Base-by-base conservation (phyloP, 2,113 vertebrate genomes). In the Sturnira hondurensis region DNA sequence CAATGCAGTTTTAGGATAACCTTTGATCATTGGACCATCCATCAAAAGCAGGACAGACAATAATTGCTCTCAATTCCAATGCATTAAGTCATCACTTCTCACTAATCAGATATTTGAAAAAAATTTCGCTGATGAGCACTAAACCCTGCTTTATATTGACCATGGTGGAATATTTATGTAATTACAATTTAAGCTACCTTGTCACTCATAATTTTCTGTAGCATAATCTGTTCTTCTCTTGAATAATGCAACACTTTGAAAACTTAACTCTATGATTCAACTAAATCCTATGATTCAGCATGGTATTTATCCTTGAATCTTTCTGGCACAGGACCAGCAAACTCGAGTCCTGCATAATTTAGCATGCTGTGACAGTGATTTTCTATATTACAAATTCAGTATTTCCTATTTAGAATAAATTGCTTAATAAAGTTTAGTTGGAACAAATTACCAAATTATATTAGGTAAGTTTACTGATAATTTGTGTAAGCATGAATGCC, bases 211-310 rank as follows among this genome's bases (percentile, higher is more conserved):
- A 63, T 76, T 85, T 91, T 77, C 74, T 52, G 4, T 67, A 86
- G 87, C 36, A 86, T 89, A 93, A 88, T 90, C 68, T 96, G 95
- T 71, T 94, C 91, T 63, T 70, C 82, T 95, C 36, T 95, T 52
- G 58, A 95, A 96, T 93, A 97, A 86, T 96, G 22, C 65, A 96
- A 71, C 81, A 82, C 45, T 91, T 91, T 68, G 20, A 91, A 96
- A 95, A 76, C 28, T 26, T 80, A 95, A 70, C 52, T 68, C 52
- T 13, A 0, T 61, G 83, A 87, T 95, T 97, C 38, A 89, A 82
- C 56, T 89, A 63, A 91, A 96, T 95, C 87, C 38, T 71, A 41
- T 3, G 50, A 91, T 78, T 86, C 58, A 89, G 70, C 61, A 33
- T 63, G 7, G 61, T 83, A 12, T 84, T 80, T 95, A 20, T 22